A percentile compares a stretch with the other conserved stretches of the same genome.
Evolutionary conservation across 2,888 invertebrate species (phyloP).

Genomic region (Dolichomitus sp.): DNA sequence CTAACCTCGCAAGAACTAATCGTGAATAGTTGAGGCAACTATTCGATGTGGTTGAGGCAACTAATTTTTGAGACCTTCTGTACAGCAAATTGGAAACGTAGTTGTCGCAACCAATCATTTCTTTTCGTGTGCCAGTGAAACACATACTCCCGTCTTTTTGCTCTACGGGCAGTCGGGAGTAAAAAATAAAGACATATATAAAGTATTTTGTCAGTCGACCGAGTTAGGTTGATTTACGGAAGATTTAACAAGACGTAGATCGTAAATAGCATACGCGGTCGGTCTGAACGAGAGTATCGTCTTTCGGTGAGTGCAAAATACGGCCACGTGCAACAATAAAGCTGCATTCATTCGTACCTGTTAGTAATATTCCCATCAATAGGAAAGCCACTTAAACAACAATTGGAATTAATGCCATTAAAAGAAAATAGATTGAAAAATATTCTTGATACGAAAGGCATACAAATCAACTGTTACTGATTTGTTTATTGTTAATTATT

Average conservation of each 20-base stretch:
- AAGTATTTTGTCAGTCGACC: background rate
- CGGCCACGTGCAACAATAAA: background rate
- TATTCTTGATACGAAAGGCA: background rate
- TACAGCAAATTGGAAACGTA: too few species aligned
- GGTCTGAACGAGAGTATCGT: background rate
- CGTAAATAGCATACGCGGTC: slow-evolving; percentile 4
- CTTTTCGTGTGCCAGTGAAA: too few species aligned
- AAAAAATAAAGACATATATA: too few species aligned
- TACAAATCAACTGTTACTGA: background rate
- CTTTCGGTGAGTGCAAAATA: background rate
- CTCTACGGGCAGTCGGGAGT: too few species aligned
- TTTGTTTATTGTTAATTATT: background rate
- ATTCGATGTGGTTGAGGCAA: too few species aligned
- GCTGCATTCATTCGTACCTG: slow-evolving; percentile 1
- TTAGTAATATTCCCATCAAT: background rate
- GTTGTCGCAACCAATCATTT: too few species aligned
- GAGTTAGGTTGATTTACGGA: slow-evolving; percentile 3
- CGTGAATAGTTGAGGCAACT: too few species aligned
- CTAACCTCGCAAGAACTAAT: too few species aligned
- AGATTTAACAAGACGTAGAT: background rate
- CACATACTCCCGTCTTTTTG: too few species aligned
- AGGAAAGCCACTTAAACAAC: too few species aligned
- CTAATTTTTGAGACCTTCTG: too few species aligned
- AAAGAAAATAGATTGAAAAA: background rate
- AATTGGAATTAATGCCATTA: background rate